phyloP scores from a whole-genome alignment of 1,140 invertebrate species.

The Apis dorsata region DNA sequence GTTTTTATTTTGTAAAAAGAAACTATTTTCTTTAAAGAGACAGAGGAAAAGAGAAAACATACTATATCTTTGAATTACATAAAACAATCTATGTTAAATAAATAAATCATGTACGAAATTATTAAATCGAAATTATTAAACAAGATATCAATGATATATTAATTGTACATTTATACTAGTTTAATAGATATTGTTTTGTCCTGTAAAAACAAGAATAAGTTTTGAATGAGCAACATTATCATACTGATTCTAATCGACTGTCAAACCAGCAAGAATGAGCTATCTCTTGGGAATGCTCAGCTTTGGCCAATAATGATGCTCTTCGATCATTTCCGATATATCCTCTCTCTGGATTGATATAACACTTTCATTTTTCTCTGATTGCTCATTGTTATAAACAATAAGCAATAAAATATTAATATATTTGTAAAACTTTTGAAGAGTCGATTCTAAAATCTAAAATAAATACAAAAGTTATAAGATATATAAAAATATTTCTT shows the following conservation, averaged over 20 bases:
- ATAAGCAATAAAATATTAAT: no score
- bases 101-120: background rate
- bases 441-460: no score
- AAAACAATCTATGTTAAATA: background rate
- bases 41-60: no score
- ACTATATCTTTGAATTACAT: background rate
- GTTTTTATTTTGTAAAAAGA: background rate
- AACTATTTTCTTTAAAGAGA: no score
- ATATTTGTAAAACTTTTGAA: no score
- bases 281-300: constrained; percentile 65
- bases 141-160: background rate
- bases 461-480: no score
- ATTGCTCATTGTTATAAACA: constrained; percentile 5
- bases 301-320: constrained; percentile 62
- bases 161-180: background rate
- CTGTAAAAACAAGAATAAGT: constrained; percentile 12
- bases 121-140: background rate
- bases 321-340: constrained; percentile 64
- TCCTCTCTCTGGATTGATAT: constrained; percentile 67
- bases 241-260: constrained; percentile 34
- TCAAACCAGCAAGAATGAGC: constrained; percentile 33
- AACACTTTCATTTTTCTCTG: constrained; percentile 59
- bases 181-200: background rate
- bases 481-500: no score
- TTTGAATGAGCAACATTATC: constrained; percentile 9